Conservation (phyloP, 1,140 invertebrate genomes). For the Leptinotarsa undecemlineata region DNA sequence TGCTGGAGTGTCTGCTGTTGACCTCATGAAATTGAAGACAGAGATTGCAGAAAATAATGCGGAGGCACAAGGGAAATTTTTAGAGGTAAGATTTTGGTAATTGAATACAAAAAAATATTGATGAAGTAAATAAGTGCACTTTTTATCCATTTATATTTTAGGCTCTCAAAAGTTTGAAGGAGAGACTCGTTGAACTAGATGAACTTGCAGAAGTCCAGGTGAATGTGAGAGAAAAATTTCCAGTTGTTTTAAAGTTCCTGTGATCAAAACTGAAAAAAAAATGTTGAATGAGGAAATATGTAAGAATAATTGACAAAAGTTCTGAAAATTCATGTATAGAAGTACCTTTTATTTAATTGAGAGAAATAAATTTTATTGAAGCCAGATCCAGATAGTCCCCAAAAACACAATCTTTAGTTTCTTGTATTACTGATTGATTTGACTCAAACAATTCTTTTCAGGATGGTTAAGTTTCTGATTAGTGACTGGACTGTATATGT, state of each 20-base stretch:
- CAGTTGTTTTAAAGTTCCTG: slow-evolving; percentile 34
- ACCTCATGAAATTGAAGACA: slow-evolving; percentile 34
- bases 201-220: slow-evolving; percentile 38
- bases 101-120: no score
- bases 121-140: background rate
- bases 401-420: no score
- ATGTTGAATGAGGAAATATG: no score
- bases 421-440: no score
- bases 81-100: slow-evolving; percentile 32
- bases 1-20: slow-evolving; percentile 29
- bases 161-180: slow-evolving; percentile 37
- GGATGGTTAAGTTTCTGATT: no score
- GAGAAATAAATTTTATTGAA: no score
- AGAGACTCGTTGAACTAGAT: slow-evolving; percentile 35
- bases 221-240: slow-evolving; percentile 37
- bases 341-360: no score
- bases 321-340: no score
- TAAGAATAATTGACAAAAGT: no score
- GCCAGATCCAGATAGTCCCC: no score
- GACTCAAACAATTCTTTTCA: no score
- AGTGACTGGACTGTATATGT: no score
- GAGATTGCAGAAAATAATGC: slow-evolving; percentile 32
- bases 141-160: slow-evolving; percentile 35
- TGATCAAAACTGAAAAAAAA: background rate
- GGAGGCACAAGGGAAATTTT: slow-evolving; percentile 35